Percentiles rank a stretch among this genome's conserved stretches.
phyloP scores from a whole-genome alignment of 1,140 invertebrate genomes.

The Drosophila serrata region DNA sequence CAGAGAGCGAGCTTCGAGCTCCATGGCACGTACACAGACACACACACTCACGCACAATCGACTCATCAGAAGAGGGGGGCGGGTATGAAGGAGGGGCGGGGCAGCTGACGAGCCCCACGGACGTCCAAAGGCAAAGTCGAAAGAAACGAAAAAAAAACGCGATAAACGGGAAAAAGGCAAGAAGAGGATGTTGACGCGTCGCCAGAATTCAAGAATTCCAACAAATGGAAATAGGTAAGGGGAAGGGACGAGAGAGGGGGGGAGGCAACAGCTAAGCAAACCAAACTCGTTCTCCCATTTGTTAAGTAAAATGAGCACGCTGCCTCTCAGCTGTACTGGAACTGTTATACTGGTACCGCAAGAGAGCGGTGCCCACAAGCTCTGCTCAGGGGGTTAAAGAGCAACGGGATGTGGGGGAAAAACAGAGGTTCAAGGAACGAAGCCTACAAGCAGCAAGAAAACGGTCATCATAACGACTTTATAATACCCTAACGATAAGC shows the following conservation, averaged over 20 bases:
- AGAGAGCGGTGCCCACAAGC: conserved; percentile 13
- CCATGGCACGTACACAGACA: conserved; percentile 33
- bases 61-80: conserved; percentile 5
- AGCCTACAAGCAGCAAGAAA: conserved; percentile 28
- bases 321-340: conserved; percentile 23
- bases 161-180: conserved; percentile 21
- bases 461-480: background rate
- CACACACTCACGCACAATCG: conserved; percentile 7
- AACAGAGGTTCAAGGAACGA: conserved; percentile 37
- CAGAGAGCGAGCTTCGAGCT: conserved; percentile 19
- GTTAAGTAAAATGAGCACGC: conserved; percentile 15
- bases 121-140: conserved; percentile 44
- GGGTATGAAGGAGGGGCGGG: conserved; percentile 16
- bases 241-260: background rate
- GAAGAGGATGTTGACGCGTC: conserved; percentile 45
- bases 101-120: conserved; percentile 71
- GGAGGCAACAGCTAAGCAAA: conserved; percentile 27
- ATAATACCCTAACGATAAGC: background rate
- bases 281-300: conserved; percentile 36
- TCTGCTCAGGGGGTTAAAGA: background rate
- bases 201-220: conserved; percentile 32
- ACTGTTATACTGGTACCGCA: conserved; percentile 46
- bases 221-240: conserved; percentile 1
- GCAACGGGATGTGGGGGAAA: background rate
- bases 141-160: background rate